These are phyloP conservation scores for Drosophila mercatorum DNA, from an alignment of 2,888 invertebrate genomes.

Conservation along the genomic window DNA sequence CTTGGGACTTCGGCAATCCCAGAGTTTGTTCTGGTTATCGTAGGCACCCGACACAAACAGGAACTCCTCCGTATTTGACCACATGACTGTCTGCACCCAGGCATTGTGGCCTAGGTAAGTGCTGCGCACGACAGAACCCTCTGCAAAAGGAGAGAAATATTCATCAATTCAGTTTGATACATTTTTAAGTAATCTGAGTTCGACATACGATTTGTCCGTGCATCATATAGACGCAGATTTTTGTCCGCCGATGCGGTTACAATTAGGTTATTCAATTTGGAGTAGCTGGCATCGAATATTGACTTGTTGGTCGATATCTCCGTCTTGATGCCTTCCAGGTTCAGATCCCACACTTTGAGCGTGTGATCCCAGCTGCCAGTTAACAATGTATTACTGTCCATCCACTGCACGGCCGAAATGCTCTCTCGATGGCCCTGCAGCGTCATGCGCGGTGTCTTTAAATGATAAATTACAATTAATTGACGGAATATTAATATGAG, in stretches of 20 bases:
- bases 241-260: constrained; percentile 96
- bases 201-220: constrained; percentile 91
- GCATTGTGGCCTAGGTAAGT: constrained; percentile 93
- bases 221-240: constrained; percentile 96
- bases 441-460: constrained; percentile 92
- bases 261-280: constrained; percentile 89
- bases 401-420: constrained; percentile 94
- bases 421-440: constrained; percentile 97
- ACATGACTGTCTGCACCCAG: constrained; percentile 96
- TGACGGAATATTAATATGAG: background rate
- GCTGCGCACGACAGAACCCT: constrained; percentile 93
- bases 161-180: background rate
- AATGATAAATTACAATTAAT: background rate
- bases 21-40: constrained; percentile 95
- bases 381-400: constrained; percentile 90
- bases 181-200: no score
- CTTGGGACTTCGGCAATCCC: constrained; percentile 97
- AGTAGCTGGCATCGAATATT: constrained; percentile 94
- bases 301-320: constrained; percentile 95
- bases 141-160: constrained; percentile 85
- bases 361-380: constrained; percentile 98
- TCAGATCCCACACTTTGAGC: constrained; percentile 96
- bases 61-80: constrained; percentile 93
- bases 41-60: constrained; percentile 97
- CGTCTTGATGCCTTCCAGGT: constrained; percentile 92